These are phyloP conservation scores for Menura novaehollandiae DNA, from an alignment of 2,113 vertebrate species.

Conservation along the genomic window DNA sequence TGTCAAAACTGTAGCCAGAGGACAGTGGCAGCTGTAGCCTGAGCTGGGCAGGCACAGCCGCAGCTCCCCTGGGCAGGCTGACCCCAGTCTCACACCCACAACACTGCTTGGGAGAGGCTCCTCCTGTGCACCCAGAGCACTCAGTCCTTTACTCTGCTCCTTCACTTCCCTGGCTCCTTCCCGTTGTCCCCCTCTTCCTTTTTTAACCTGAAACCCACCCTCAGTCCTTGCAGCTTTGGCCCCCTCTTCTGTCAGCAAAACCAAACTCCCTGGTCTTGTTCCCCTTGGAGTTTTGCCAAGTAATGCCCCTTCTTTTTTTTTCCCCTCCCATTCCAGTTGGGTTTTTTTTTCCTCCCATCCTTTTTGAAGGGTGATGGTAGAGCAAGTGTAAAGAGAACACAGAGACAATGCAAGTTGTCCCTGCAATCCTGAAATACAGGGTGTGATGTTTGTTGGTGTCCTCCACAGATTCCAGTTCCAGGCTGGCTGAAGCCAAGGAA, in stretches of 20 bases:
- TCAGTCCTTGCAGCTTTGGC: constrained; percentile 40
- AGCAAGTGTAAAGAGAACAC: neutral
- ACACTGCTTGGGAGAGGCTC: neutral
- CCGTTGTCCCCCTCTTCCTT: neutral
- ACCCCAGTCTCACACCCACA: neutral
- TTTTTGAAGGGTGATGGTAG: neutral
- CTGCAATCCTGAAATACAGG: neutral
- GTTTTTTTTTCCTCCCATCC: rapidly evolving
- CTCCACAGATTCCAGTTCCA: neutral
- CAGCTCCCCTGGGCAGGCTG: neutral
- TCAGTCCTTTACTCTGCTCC: neutral
- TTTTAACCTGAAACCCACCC: neutral
- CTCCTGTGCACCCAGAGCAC: neutral
- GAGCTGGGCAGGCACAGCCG: neutral
- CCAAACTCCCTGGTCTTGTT: neutral
- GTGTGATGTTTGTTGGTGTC: neutral
- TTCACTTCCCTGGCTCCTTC: neutral
- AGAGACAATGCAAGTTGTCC: neutral
- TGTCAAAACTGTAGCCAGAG: neutral
- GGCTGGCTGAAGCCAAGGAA: neutral
- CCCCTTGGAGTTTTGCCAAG: neutral
- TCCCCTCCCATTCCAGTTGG: rapidly evolving
- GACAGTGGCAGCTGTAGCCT: neutral
- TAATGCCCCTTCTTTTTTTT: neutral
- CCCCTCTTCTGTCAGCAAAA: constrained; percentile 44